A percentile compares a stretch with the other conserved stretches of the same genome.
Conservation (phyloP, 2,797 vertebrate species). For the Choloepus didactylus region DNA sequence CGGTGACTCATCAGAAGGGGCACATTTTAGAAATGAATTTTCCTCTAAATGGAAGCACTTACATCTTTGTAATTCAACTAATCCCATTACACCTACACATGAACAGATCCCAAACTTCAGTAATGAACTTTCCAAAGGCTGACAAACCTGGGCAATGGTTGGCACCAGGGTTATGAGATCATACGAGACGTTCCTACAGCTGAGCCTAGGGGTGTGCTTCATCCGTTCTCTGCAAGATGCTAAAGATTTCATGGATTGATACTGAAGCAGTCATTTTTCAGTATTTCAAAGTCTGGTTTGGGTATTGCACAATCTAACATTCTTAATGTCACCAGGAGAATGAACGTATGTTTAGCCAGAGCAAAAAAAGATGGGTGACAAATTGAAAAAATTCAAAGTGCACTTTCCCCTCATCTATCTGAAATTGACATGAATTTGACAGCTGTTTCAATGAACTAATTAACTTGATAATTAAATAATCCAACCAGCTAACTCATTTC, state of each 20-base stretch:
- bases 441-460: background rate
- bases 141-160: background rate
- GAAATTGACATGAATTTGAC: slow-evolving; percentile 13
- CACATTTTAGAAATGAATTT: slow-evolving; percentile 29
- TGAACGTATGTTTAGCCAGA: background rate
- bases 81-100: slow-evolving; percentile 61
- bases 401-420: background rate
- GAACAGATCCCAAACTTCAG: slow-evolving; percentile 24
- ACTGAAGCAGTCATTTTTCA: background rate
- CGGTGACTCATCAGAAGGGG: slow-evolving; percentile 60
- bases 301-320: slow-evolving; percentile 26
- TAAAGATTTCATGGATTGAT: slow-evolving; percentile 1
- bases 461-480: slow-evolving; percentile 24
- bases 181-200: slow-evolving; percentile 16
- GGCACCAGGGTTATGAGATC: slow-evolving; percentile 43
- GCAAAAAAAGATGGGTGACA: background rate
- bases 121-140: slow-evolving; percentile 52
- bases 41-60: slow-evolving; percentile 54
- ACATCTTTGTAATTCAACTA: slow-evolving; percentile 22
- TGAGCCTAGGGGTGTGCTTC: slow-evolving; percentile 38
- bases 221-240: slow-evolving; percentile 25
- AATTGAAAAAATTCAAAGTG: background rate
- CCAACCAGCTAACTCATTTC: slow-evolving; percentile 5
- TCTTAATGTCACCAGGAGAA: background rate
- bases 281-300: background rate